Evolutionary conservation across 1,140 invertebrate genomes (phyloP), one percentile per base, ranked within the genome.

Genomic region (Lepidurus couesii): DNA sequence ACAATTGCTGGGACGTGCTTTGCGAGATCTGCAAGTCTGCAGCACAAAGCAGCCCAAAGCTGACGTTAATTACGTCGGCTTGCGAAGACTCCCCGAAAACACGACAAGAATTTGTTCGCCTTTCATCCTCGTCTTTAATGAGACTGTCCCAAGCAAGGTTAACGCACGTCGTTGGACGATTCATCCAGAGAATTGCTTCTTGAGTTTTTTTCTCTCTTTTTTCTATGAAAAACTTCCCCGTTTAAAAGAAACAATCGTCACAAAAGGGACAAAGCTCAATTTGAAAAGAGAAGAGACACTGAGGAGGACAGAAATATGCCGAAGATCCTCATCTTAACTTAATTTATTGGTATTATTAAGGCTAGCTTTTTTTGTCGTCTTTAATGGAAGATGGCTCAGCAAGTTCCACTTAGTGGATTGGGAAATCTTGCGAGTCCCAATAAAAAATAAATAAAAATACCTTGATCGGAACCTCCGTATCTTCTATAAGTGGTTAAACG

Each of bases 271-370:
- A 21, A n/a, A 65, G 21, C 16, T 21, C 16, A 65, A n/a, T 13
- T 65, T 65, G 4, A 13, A 21, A n/a, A 65, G 9, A 16, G 53
- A n/a, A 65, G 7, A 65, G 21, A 65, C 53, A 16, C 13, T 65
- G 53, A 7, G 34, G 21, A 65, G 13, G n/a, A 65, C 13, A 21
- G 53, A n/a, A 13, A 65, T 65, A 65, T 34, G 34, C 34, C 34
- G 34, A 34, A 34, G 34, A 34, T 34, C 34, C 34, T 34, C 34
- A 4, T 65, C 53, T 65, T 65, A 65, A 65, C 53, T 65, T 65
- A 21, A 65, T 16, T 65, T 65, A 65, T n/a, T 65, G 53, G 53
- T 65, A 65, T 65, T 65, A 65, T 65, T 65, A 65, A 65, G 53
- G 21, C 53, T 65, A n/a, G 16, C 53, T 65, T 65, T 65, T n/a